Evolutionary conservation across 2,797 vertebrate genomes (phyloP), one percentile per base, ranked within the genome.

Genomic region (Enteromius trimaculatus): DNA sequence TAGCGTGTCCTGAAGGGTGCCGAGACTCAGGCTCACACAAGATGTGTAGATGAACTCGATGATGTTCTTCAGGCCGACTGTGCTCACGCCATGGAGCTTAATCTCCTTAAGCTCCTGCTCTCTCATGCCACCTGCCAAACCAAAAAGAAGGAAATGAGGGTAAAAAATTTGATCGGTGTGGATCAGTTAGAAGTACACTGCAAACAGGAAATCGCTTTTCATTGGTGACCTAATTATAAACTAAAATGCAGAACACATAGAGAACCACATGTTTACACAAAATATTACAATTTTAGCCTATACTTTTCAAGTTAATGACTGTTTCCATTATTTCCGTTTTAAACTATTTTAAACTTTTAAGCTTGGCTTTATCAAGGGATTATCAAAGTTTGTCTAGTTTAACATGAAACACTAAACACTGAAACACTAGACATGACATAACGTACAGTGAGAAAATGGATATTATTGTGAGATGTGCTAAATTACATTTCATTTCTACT

Each of bases 21-120:
- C 72, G 89, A 96, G 92, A 83, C 91, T 92, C 1, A 96, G 93
- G 81, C 42, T 90, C 80, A 96, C 90, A 77, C 89, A 92, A 82
- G 94, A 93, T 8, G 95, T 95, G 91, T 96, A 96, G 87, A 95
- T 95, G 90, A 96, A 96, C 53, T 95, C 93, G 19, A 96, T 94
- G 21, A 96, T 94, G 89, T 94, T 95, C 90, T 93, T 95, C 77
- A 96, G 90, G 17, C 95, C 95, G 1, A 85, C 65, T 55, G 89
- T 91, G 70, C 93, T 95, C 85, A 96, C 92, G 4, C 95, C 95
- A 31, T 95, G 95, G 74, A 96, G 93, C 90, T 95, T 96, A 80
- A 96, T 95, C 89, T 94, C 93, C 44, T 86, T 90, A 92, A 95
- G 93, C 75, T 95, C 92, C 89, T 94, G 93, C 90, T 96, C 95